Conservation (phyloP, 35 echinoderm and acorn worm species). For the Eucidaris tribuloides region DNA sequence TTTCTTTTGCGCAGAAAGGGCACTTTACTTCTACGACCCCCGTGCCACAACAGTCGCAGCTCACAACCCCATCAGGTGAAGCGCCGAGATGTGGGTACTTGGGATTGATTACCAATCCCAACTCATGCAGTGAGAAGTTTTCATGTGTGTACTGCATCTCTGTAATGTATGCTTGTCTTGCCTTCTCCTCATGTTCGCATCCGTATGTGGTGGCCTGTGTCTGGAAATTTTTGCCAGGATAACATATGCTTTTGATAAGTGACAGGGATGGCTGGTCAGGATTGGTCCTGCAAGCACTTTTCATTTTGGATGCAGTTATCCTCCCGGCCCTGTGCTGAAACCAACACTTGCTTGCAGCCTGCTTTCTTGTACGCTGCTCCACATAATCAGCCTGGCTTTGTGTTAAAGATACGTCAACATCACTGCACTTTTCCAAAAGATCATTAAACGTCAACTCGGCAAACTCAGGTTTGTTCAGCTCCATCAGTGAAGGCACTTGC, state of each 20-base stretch:
- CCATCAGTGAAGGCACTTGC: not conserved
- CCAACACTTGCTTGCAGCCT: not conserved
- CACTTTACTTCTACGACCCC: too few species aligned
- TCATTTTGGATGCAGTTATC: conserved; percentile 42
- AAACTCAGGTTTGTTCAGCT: not conserved
- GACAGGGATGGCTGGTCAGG: conserved; percentile 6
- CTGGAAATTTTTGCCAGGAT: not conserved
- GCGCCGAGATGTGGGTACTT: too few species aligned
- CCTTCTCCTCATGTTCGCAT: conserved; percentile 19
- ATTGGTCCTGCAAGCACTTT: not conserved
- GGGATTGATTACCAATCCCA: too few species aligned
- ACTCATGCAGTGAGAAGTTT: too few species aligned
- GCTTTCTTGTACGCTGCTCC: conserved; percentile 9
- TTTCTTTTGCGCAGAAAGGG: too few species aligned
- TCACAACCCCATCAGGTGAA: too few species aligned
- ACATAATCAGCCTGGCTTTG: not conserved
- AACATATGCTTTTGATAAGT: conserved; percentile 21
- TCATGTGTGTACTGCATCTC: too few species aligned
- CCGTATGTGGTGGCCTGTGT: conserved; percentile 7
- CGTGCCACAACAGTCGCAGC: too few species aligned
- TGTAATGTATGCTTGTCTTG: not conserved
- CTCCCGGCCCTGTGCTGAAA: conserved; percentile 19
- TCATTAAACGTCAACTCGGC: not conserved
- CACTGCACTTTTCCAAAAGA: not conserved
- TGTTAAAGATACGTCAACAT: not conserved